Evolutionary conservation across 2,888 invertebrate species (phyloP).

Genomic region (Eupeodes latifasciatus): DNA sequence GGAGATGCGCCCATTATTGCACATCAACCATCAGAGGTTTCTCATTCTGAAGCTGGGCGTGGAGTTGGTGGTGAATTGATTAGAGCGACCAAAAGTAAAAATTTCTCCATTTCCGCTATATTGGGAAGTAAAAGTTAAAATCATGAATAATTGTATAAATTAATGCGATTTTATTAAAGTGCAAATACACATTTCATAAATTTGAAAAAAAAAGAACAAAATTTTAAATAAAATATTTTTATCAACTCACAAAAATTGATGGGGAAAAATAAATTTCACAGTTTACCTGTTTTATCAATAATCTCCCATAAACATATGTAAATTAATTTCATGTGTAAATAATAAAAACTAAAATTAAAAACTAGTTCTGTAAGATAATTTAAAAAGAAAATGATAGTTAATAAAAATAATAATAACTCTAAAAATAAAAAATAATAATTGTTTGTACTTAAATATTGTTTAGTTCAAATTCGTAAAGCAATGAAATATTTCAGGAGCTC

Average conservation of each 20-base stretch:
- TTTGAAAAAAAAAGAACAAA: neutral
- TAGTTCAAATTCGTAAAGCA: no score
- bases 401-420: no score
- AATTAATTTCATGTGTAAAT: no score
- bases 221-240: neutral
- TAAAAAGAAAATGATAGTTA: no score
- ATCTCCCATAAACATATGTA: no score
- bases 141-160: neutral
- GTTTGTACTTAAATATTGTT: no score
- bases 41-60: slow-evolving; percentile 53
- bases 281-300: neutral
- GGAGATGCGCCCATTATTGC: neutral
- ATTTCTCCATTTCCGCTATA: slow-evolving; percentile 84
- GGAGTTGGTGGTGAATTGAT: slow-evolving; percentile 61
- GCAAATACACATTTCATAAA: slow-evolving; percentile 25
- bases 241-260: neutral
- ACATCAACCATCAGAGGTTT: slow-evolving; percentile 3
- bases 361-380: no score
- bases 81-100: slow-evolving; percentile 79
- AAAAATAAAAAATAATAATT: no score
- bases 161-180: slow-evolving; percentile 20
- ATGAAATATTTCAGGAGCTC: no score
- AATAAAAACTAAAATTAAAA: no score
- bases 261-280: neutral
- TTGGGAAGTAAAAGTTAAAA: slow-evolving; percentile 79